Percentiles rank a stretch among this genome's conserved stretches.
phyloP scores from a whole-genome alignment of 64 coral and sea anemone species.

The Porites australiensis region DNA sequence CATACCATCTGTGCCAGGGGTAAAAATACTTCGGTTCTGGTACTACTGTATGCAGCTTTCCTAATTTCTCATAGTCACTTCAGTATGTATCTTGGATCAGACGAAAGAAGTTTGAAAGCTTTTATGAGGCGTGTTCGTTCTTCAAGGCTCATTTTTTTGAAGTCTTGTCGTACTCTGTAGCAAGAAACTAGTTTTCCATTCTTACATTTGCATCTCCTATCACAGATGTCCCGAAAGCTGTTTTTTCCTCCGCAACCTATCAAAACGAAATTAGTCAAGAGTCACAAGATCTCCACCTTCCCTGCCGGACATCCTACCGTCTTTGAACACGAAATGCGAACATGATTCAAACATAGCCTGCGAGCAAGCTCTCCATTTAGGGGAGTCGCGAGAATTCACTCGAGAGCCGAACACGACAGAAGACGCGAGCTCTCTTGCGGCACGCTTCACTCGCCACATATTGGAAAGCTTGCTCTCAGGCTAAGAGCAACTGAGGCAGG shows the following conservation, averaged over 20 bases:
- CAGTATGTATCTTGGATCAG: constrained; percentile 49
- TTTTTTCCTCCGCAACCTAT: not conserved
- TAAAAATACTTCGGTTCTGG: constrained; percentile 66
- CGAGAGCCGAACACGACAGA: no score
- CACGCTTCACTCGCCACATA: no score
- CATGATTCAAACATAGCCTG: no score
- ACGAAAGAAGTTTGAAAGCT: constrained; percentile 48
- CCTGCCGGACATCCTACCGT: no score
- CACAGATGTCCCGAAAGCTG: constrained; percentile 10
- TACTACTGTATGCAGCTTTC: constrained; percentile 25
- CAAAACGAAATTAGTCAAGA: no score
- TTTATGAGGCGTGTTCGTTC: constrained; percentile 62
- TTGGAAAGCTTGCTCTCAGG: no score
- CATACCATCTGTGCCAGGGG: constrained; percentile 88
- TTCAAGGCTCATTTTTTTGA: constrained; percentile 57
- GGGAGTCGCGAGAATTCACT: no score
- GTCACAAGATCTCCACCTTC: no score
- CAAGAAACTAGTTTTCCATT: constrained; percentile 27
- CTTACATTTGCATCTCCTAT: constrained; percentile 28
- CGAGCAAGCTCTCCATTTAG: no score
- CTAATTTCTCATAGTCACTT: constrained; percentile 51
- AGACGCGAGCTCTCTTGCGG: no score
- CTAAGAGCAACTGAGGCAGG: no score
- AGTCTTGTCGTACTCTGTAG: constrained; percentile 59
- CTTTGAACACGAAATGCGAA: no score